phyloP scores from a whole-genome alignment of 2,797 vertebrate genomes.

The Typhlichthys subterraneus region DNA sequence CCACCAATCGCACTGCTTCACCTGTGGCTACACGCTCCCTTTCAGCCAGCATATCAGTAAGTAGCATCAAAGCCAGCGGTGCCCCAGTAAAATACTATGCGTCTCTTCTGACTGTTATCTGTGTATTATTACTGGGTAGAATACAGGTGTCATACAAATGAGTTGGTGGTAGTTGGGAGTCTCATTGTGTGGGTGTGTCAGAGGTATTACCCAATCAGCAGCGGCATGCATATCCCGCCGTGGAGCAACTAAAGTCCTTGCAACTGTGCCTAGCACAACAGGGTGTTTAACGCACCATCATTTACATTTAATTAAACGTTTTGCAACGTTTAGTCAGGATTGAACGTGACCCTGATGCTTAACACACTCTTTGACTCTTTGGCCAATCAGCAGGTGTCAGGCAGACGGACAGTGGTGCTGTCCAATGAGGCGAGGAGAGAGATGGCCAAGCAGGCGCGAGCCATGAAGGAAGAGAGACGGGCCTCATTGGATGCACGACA shows the following conservation, averaged over 20 bases:
- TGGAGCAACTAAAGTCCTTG: too few relatives aligned
- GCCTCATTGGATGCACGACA: constrained; percentile 76
- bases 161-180: neutral
- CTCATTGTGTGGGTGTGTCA: too few relatives aligned
- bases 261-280: too few relatives aligned
- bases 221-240: too few relatives aligned
- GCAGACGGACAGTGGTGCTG: constrained; percentile 66
- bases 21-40: constrained; percentile 50
- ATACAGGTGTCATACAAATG: neutral
- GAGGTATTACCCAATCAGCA: too few relatives aligned
- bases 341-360: too few relatives aligned
- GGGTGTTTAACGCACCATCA: too few relatives aligned
- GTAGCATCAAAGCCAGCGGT: constrained; percentile 18
- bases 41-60: constrained; percentile 68
- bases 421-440: constrained; percentile 77
- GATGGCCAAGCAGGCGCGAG: constrained; percentile 71
- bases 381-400: constrained; percentile 61
- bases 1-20: constrained; percentile 40
- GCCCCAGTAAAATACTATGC: too few relatives aligned
- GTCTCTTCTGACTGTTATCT: too few relatives aligned
- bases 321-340: too few relatives aligned
- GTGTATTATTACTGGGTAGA: neutral
- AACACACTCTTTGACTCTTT: constrained; percentile 7
- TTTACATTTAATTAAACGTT: too few relatives aligned
- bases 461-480: constrained; percentile 76